A percentile compares a stretch with the other conserved stretches of the same genome.
phyloP scores from a whole-genome alignment of 2,888 invertebrate genomes.

The Ctena decussata region DNA sequence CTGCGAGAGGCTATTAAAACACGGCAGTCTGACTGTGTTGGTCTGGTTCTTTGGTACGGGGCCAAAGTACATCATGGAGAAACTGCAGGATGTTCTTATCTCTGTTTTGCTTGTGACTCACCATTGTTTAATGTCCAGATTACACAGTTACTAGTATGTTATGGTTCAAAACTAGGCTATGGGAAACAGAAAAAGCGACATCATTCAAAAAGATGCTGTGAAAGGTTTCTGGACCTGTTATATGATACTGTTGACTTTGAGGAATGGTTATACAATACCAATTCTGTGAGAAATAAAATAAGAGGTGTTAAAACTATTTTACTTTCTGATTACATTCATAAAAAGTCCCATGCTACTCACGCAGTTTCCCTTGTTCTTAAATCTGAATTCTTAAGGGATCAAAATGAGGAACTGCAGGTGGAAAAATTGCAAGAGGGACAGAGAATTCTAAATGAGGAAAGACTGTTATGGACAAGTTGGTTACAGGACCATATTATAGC shows the following conservation, averaged over 20 bases:
- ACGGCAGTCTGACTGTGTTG: slow-evolving; percentile 14
- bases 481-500: background rate
- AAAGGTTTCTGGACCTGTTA: background rate
- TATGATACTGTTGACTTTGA: background rate
- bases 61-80: slow-evolving; percentile 13
- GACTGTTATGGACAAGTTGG: background rate
- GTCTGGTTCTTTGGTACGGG: slow-evolving; percentile 18
- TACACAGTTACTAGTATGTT: background rate
- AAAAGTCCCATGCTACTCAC: background rate
- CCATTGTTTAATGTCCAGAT: background rate
- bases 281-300: background rate
- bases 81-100: slow-evolving; percentile 14
- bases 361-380: background rate
- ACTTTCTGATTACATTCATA: background rate
- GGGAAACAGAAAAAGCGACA: background rate
- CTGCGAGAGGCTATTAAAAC: slow-evolving; percentile 9
- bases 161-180: background rate
- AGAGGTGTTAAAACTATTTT: background rate
- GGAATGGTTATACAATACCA: slow-evolving; percentile 1
- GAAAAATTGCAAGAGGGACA: background rate
- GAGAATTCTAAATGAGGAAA: background rate
- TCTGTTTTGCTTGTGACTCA: slow-evolving; percentile 31
- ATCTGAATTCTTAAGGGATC: background rate
- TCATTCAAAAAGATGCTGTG: slow-evolving; percentile 18
- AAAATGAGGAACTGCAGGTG: background rate